These are phyloP conservation scores for Gastracanthus pulcherrimus DNA, from an alignment of 2,888 invertebrate genomes.

Conservation along the genomic window DNA sequence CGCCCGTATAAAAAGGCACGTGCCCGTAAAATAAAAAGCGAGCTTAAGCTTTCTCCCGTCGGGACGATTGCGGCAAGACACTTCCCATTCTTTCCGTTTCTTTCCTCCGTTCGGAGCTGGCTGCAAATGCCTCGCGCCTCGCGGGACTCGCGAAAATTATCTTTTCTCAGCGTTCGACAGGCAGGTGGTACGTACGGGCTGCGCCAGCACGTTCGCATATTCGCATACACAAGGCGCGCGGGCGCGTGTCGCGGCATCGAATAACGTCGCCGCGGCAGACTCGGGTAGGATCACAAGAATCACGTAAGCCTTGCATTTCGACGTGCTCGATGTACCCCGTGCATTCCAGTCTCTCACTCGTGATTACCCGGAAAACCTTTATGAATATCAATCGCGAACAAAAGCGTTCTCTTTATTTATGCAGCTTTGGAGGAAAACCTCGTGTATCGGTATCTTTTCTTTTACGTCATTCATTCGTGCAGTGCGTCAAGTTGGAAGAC, in stretches of 20 bases:
- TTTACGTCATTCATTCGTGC: too few species aligned
- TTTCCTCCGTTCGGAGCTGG: neutral
- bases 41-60: too few species aligned
- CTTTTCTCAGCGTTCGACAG: constrained; percentile 33
- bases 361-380: neutral
- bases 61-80: too few species aligned
- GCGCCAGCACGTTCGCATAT: neutral
- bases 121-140: constrained; percentile 14
- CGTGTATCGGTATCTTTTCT: too few species aligned
- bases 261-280: neutral
- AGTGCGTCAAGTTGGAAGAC: constrained; percentile 20
- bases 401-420: too few species aligned
- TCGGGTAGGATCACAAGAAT: constrained; percentile 24
- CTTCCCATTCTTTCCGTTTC: neutral
- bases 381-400: neutral
- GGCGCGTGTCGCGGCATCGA: neutral
- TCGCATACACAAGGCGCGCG: too few species aligned
- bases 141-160: constrained; percentile 34
- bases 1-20: too few species aligned
- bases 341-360: too few species aligned
- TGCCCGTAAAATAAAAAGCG: too few species aligned
- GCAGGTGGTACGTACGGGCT: neutral
- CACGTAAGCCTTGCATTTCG: neutral
- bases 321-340: neutral
- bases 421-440: too few species aligned